Base-by-base conservation (phyloP, 2,888 invertebrate genomes). In the Ennomos erosarius region DNA sequence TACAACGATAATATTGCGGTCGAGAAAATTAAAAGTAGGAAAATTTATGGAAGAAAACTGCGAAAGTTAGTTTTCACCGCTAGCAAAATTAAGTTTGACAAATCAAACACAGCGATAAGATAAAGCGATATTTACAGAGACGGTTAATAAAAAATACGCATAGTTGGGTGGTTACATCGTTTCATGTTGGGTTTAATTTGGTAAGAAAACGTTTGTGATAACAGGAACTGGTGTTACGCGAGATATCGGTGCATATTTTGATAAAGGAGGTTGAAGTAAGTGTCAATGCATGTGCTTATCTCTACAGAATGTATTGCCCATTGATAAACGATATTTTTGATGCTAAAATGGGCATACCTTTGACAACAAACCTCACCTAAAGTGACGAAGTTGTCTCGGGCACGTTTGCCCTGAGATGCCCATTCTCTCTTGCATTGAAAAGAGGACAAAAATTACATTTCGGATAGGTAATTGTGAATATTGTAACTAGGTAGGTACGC, bases 31-130 rank as follows among this genome's bases (percentile, higher is more conserved):
- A 2, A 9, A 1, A 12, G 11, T 26, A 35, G 1, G 3, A 13
- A 38, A 10, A 26, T 6, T 26, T 6, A 8, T 33, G 8, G 13
- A 34, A 42, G 52, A 13, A 39, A 56, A 56, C 33, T 34, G 9
- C 11, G 53, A 36, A 48, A 38, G 26, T 12, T 26, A 37, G 34
- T 36, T 39, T 45, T 40, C 9, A 9, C 26, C 9, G n/a, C 34
- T 50, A 5, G 63, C 55, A 61, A 44, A 57, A 33, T 34, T 52
- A 60, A 60, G 38, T 59, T 61, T 59, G 64, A 57, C 51, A 59
- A 56, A 56, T 54, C 60, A 57, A 46, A 51, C 53, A 43, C 54
- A 38, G 58, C 62, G 82, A 82, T 82, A 79, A 81, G 79, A 76
- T 75, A 74, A 66, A 48, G 54, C 45, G 35, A 55, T 76, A 71